A percentile compares a stretch with the other conserved stretches of the same genome.
phyloP scores from a whole-genome alignment of 2,113 vertebrate genomes.

The Cisticola juncidis region DNA sequence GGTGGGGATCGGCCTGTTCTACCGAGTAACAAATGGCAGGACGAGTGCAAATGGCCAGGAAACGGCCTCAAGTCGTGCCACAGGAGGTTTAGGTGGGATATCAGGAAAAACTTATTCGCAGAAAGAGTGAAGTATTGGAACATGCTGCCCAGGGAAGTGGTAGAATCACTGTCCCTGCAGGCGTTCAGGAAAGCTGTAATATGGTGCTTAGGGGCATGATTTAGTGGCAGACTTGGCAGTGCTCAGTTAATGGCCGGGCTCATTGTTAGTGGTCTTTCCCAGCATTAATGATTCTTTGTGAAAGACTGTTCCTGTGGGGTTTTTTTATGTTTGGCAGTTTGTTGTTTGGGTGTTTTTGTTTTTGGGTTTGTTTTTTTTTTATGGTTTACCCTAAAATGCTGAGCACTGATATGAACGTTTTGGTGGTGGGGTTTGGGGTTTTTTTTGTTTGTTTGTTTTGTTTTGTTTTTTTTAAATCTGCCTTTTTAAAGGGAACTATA shows the following conservation, averaged over 20 bases:
- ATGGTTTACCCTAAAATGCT: not conserved
- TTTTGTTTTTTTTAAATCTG: not conserved
- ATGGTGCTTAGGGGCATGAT: not conserved
- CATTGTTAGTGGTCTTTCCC: not conserved
- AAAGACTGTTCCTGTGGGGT: not conserved
- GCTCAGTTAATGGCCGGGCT: not conserved
- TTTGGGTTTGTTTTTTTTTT: not conserved
- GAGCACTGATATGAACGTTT: rapidly evolving
- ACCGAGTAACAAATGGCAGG: not conserved
- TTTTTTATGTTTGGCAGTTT: not conserved
- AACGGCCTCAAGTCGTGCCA: too few species aligned
- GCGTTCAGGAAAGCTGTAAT: not conserved
- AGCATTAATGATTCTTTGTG: not conserved
- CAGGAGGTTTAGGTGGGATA: not conserved
- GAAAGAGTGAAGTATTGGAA: not conserved
- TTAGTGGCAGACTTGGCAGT: not conserved
- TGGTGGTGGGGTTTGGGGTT: too few species aligned
- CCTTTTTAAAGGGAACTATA: not conserved
- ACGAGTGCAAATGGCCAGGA: not conserved
- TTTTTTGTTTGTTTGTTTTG: too few species aligned
- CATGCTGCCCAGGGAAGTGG: not conserved
- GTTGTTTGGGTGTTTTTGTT: not conserved
- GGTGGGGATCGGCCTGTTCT: not conserved
- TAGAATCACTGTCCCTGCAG: not conserved
- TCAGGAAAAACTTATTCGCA: not conserved